These are phyloP conservation scores for Zosterops borbonicus DNA, from an alignment of 2,113 vertebrate species.

Conservation along the genomic window DNA sequence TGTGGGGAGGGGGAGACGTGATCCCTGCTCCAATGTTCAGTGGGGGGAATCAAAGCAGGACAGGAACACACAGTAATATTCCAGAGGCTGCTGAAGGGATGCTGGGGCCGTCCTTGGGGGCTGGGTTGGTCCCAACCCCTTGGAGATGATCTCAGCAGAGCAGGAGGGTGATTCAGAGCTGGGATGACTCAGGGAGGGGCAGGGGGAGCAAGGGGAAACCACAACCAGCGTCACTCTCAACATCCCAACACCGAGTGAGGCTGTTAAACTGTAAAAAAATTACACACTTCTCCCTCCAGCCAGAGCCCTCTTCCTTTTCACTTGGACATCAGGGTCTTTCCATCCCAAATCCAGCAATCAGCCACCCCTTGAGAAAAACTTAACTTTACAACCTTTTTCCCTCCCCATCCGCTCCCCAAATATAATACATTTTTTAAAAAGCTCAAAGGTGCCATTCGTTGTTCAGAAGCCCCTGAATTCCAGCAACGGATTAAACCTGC, in stretches of 20 bases:
- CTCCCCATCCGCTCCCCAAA: fast-evolving
- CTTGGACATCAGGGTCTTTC: not conserved
- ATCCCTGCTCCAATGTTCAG: not conserved
- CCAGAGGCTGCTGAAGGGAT: not conserved
- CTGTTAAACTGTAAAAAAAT: not conserved
- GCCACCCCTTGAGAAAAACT: not conserved
- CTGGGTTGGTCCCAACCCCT: not conserved
- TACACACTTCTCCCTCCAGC: not conserved
- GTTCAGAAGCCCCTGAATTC: not conserved
- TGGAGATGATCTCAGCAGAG: not conserved
- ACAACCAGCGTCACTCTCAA: not conserved
- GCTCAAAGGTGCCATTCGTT: not conserved
- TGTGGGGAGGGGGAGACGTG: fast-evolving
- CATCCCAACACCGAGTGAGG: fast-evolving
- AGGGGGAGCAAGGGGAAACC: not conserved
- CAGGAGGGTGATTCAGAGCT: not conserved
- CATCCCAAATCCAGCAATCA: not conserved
- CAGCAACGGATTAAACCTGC: not conserved
- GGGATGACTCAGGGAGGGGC: not conserved
- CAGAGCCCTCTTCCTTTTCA: not conserved
- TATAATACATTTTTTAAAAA: not conserved
- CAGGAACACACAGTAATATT: not conserved
- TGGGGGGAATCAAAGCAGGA: not conserved
- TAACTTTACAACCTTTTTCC: not conserved
- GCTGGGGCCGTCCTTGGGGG: not conserved